Percentiles rank a stretch among this genome's conserved stretches.
Evolutionary conservation across 1,140 invertebrate species (phyloP).

Genomic region (Drepana arcuata): DNA sequence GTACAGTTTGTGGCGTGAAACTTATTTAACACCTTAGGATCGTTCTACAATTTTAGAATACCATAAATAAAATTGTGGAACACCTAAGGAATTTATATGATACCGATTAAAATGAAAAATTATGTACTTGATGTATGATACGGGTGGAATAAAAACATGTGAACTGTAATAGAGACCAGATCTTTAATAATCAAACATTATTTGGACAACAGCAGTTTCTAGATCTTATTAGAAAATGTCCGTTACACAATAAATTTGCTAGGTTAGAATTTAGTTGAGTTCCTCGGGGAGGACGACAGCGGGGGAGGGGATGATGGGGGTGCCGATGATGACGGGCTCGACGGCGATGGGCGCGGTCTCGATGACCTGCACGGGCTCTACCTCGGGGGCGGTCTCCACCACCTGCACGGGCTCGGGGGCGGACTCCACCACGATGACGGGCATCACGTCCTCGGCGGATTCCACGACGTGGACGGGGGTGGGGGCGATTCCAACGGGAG

Average conservation of each 20-base stretch:
- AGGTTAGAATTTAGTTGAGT: slow-evolving; percentile 14
- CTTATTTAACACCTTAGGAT: too few species aligned
- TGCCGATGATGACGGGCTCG: slow-evolving; percentile 15
- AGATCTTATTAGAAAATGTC: not conserved
- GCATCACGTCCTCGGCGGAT: slow-evolving; percentile 3
- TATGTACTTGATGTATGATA: not conserved
- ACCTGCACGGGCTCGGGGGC: slow-evolving; percentile 4
- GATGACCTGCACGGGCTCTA: slow-evolving; percentile 4
- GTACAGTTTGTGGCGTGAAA: too few species aligned
- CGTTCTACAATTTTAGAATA: too few species aligned
- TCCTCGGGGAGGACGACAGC: slow-evolving; percentile 16
- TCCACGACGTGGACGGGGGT: slow-evolving; percentile 2
- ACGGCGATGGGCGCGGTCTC: slow-evolving; percentile 2
- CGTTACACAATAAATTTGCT: not conserved
- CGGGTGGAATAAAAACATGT: too few species aligned
- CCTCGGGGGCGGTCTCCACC: not conserved
- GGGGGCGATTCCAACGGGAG: slow-evolving; percentile 1
- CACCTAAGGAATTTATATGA: not conserved
- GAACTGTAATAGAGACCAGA: too few species aligned
- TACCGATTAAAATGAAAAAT: not conserved
- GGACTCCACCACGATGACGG: not conserved
- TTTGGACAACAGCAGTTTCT: not conserved
- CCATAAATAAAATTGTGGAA: too few species aligned
- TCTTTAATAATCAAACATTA: too few species aligned
- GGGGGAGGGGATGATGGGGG: slow-evolving; percentile 23